phyloP scores from a whole-genome alignment of 2,888 invertebrate genomes.

The Alentia gelatinosa region DNA sequence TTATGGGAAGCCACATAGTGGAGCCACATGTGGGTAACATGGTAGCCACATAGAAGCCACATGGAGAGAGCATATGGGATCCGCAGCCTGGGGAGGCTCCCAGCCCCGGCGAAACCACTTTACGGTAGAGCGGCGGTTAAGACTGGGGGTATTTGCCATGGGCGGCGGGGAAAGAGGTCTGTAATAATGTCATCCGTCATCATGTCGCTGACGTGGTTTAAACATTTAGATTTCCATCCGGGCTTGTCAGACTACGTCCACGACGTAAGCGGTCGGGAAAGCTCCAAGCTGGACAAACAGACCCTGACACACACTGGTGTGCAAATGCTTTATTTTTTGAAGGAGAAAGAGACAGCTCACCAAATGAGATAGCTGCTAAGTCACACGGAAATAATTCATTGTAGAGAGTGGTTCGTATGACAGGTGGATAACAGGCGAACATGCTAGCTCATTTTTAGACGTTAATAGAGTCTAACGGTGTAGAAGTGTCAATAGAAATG shows the following conservation, averaged over 20 bases:
- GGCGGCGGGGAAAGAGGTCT: neutral
- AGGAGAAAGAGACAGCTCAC: neutral
- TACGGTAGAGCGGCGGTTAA: neutral
- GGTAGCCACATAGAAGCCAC: neutral
- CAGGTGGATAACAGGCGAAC: neutral
- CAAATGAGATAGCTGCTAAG: conserved; percentile 27
- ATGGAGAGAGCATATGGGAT: neutral
- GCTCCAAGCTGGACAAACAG: neutral
- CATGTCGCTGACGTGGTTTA: neutral
- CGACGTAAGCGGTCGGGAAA: neutral
- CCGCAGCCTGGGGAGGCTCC: neutral
- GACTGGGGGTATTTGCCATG: neutral
- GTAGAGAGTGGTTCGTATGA: neutral
- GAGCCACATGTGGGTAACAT: neutral
- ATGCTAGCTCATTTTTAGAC: neutral
- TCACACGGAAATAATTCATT: neutral
- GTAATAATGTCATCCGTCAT: conserved; percentile 35
- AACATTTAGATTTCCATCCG: conserved; percentile 18
- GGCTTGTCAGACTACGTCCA: neutral
- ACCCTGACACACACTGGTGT: neutral
- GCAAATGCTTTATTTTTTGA: neutral
- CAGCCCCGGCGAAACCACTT: neutral
- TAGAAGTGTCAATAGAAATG: neutral
- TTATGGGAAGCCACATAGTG: neutral
- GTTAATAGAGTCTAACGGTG: neutral